Evolutionary conservation across 2,797 vertebrate genomes (phyloP), one percentile per base, ranked within the genome.

Genomic region (Sebastolobus alascanus): DNA sequence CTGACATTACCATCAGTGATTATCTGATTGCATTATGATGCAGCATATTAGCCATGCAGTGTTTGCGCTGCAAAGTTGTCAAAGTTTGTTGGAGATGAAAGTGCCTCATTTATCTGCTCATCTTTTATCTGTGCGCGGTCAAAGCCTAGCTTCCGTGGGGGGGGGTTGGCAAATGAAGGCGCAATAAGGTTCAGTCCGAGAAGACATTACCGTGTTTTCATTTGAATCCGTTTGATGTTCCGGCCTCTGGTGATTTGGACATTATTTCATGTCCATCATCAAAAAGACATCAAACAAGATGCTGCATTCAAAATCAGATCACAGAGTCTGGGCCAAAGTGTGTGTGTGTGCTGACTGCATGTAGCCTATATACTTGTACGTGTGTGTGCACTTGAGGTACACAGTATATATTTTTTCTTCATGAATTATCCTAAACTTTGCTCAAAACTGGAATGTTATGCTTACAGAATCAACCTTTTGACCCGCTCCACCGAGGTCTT

Each of bases 221-320:
- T 91, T 89, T 87, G 87, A 81, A 82, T 73, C 69, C n/a, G 89
- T 96, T 95, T 95, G 94, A 95, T 93, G 93, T 94, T 90, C 29
- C 79, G 50, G 91, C 93, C 89, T 75, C 90, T 91, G 86, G 93
- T 93, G 91, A 90, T 92, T 94, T 94, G 84, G 91, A 93, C 92
- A 95, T 95, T 95, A 94, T 95, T 95, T 95, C 91, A 95, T 93
- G 94, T 95, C 94, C 92, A 95, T 94, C 94, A 94, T 95, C 95
- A 95, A 95, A 94, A 94, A 94, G 88, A 94, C 93, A 95, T 95
- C 94, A 95, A 94, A 95, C 90, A 90, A 89, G 86, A 94, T 78
- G 83, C 69, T 85, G 82, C 82, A 90, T 91, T 92, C 85, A 88
- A 75, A 93, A 90, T 94, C 90, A 80, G 84, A 93, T 94, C 94